Evolutionary conservation across 2,888 invertebrate species (phyloP), one percentile per base, ranked within the genome.

Genomic region (Drosophila mettleri): DNA sequence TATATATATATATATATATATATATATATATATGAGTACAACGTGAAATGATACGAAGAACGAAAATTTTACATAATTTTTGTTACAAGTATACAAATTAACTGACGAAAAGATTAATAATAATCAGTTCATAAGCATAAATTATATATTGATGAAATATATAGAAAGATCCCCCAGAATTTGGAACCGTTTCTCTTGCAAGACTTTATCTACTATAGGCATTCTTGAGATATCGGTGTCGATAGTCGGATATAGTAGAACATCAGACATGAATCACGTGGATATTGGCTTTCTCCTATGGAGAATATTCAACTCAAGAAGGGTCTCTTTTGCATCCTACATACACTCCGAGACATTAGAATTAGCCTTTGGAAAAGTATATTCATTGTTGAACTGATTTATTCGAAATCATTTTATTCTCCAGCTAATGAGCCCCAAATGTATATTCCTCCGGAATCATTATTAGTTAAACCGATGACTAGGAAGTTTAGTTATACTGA

Each of bases 21-120:
- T 34, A 34, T 34, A 34, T 34, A 34, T 39, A 54, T 61, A 29
- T 49, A 41, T 38, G 62, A 77, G 61, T 45, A 49, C 24, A 71
- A 71, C 62, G 52, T 62, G 52, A 69, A 39, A 82, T 57, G 38
- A 72, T 61, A 63, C 38, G 24, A 43, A 57, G 48, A 59, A 36
- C 54, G 46, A 59, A 78, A 20, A 68, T 31, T 58, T 53, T 62
- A 34, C 46, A 64, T 24, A 60, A 53, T 20, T 48, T 59, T 57
- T 36, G 52, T 62, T 63, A 34, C 2, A 39, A 20, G 18, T 43
- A 22, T 43, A 57, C 36, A 22, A 39, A 34, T n/a, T 9, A 65
- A 52, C 24, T 29, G 31, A 10, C 7, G 18, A 39, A 45, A 31
- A 1, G 2, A 14, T 10, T 2, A 1, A 27, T 43, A 16, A 27